Evolutionary conservation across 2,113 vertebrate genomes (phyloP), one percentile per base, ranked within the genome.

Genomic region (Larimichthys crocea): DNA sequence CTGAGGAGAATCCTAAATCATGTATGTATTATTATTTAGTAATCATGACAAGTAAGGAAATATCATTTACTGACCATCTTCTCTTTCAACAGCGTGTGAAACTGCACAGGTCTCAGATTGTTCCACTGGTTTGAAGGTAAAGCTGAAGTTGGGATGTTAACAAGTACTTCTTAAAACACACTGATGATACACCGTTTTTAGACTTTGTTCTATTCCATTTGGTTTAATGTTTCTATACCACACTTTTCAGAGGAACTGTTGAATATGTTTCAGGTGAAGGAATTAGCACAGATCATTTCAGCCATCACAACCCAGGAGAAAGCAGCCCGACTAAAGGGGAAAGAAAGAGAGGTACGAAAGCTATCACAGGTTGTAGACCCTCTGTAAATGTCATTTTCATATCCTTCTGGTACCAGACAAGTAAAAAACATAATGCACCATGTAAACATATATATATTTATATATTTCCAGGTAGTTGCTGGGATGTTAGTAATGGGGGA

Each of bases 261-360:
- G 35, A 40, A 40, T 40, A 8, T 44, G n/a, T 79, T 76, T 46
- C 73, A 86, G 85, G 85, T 83, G 55, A 83, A 86, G 42, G 61
- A 86, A 16, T 44, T 83, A 67, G 81, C 46, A 6, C 16, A 1
- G 73, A 76, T 72, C 76, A 80, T 83, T 57, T 76, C 72, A 72
- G 4, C 48, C 3, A 19, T 10, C 0, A 20, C 44, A 26, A 35
- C 16, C 8, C 52, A 70, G 5, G 24, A 60, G 19, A 19, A 24
- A 44, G 5, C n/a, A 1, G 9, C 56, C 20, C 10, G 3, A 61
- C 48, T 50, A 31, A 79, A 75, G 44, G 29, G 17, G 15, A 61
- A 59, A 53, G 3, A 1, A 14, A 10, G 10, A 19, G 35, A 56
- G 16, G 40, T 15, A 64, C 26, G 3, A 10, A 63, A 53, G 19